Evolutionary conservation across 2,113 vertebrate genomes (phyloP), one percentile per base, ranked within the genome.

Genomic region (Campylomormyrus numenius): DNA sequence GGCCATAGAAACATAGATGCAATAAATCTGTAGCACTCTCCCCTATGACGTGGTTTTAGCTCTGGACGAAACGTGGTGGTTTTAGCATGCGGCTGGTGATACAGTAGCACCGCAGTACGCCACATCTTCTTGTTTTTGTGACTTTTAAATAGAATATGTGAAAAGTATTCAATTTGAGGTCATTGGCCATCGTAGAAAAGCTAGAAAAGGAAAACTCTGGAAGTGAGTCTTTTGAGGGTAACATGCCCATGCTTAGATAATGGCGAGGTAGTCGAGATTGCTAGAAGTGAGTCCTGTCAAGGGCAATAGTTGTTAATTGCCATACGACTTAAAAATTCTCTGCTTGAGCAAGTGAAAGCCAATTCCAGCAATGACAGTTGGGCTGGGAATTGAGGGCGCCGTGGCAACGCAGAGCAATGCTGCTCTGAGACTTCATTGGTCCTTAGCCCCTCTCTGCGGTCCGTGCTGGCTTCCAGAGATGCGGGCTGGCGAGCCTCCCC

Each of bases 311-410:
- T 92, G 93, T 96, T 95, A 95, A 94, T 94, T 94, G 94, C 95
- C 95, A 95, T 93, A 94, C 92, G 93, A 95, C 94, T 93, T 87
- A 93, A 94, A 95, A 94, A 96, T 96, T 96, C 95, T 95, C 94
- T 95, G 95, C 96, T 96, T 95, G 95, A 95, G 96, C 94, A 94
- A 94, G 90, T 92, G 93, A 94, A 93, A 91, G 91, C 88, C 92
- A 92, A 93, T 95, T 95, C 96, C 96, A 96, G 94, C 93, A 95
- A 92, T 95, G 95, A 96, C 96, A 96, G 96, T 96, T 96, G 96
- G 96, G 93, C 94, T 95, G 95, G 96, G 96, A 96, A 94, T 96
- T 95, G 95, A 93, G 92, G 45, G 90, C 91, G 93, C 94, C 93
- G 90, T 93, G 92, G 94, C 95, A 92, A 92, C 91, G 92, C 90